These are phyloP conservation scores for Hippoglossus hippoglossus DNA, from an alignment of 2,797 vertebrate species.

Conservation along the genomic window DNA sequence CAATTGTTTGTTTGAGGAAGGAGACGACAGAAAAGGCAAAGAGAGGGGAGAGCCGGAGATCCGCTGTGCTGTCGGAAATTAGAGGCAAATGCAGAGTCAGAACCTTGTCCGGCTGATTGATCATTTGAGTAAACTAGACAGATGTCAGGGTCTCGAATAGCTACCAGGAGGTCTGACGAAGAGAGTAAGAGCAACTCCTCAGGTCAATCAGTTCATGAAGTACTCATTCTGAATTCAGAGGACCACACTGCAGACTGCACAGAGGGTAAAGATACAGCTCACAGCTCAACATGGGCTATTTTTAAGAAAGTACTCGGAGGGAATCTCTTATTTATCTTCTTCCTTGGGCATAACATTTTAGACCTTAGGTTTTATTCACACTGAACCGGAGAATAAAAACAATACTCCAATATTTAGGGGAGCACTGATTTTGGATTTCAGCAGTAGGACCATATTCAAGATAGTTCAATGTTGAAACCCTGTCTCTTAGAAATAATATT, in stretches of 20 bases:
- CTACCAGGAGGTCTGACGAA: constrained; percentile 15
- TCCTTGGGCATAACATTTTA: not conserved
- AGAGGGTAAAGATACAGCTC: not conserved
- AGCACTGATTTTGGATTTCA: not conserved
- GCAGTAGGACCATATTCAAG: not conserved
- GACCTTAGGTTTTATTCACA: no score
- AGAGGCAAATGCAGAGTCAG: constrained; percentile 38
- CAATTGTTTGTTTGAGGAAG: constrained; percentile 68
- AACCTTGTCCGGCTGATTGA: constrained; percentile 55
- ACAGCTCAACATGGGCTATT: not conserved
- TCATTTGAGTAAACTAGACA: constrained; percentile 44
- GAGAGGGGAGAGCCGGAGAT: constrained; percentile 37
- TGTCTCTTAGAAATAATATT: not conserved
- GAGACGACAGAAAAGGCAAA: constrained; percentile 48
- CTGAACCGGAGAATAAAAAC: not conserved
- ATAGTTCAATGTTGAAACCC: not conserved
- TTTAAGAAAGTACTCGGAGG: not conserved
- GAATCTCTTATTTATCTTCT: not conserved
- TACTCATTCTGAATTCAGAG: constrained; percentile 25
- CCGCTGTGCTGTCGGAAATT: constrained; percentile 50
- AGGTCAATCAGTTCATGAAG: constrained; percentile 26
- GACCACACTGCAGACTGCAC: constrained; percentile 1
- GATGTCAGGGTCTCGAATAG: constrained; percentile 29
- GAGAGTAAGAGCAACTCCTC: constrained; percentile 14
- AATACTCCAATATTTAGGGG: not conserved